phyloP scores from a whole-genome alignment of 2,797 vertebrate genomes.

The Pseudotriccus pelzelni region DNA sequence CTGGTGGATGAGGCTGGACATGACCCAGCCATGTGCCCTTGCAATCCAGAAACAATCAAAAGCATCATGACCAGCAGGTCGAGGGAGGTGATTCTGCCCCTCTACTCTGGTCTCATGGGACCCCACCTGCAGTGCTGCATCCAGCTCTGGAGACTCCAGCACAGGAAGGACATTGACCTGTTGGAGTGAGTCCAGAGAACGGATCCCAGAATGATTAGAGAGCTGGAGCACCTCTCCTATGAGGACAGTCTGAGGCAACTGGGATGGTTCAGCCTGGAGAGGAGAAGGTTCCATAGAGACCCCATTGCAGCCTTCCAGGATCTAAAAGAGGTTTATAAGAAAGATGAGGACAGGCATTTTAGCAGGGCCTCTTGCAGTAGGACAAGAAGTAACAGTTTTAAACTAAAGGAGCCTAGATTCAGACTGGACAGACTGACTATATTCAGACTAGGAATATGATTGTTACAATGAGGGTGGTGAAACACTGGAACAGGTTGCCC shows the following conservation, averaged over 20 bases:
- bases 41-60: not conserved
- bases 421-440: not conserved
- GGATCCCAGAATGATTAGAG: not conserved
- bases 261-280: not conserved
- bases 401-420: not conserved
- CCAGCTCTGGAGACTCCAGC: not conserved
- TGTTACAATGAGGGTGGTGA: not conserved
- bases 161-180: not conserved
- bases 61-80: fast-evolving
- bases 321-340: not conserved
- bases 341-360: not conserved
- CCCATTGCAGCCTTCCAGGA: not conserved
- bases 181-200: not conserved
- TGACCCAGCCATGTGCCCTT: fast-evolving
- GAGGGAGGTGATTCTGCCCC: not conserved
- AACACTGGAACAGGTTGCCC: not conserved
- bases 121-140: not conserved
- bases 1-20: not conserved
- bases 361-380: not conserved
- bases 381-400: not conserved
- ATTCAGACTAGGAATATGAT: not conserved
- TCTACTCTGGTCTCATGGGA: fast-evolving
- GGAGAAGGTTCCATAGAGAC: not conserved
- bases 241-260: not conserved
- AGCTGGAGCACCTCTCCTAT: not conserved